phyloP scores from a whole-genome alignment of 2,888 invertebrate genomes.

The Monoplex corrugatus region DNA sequence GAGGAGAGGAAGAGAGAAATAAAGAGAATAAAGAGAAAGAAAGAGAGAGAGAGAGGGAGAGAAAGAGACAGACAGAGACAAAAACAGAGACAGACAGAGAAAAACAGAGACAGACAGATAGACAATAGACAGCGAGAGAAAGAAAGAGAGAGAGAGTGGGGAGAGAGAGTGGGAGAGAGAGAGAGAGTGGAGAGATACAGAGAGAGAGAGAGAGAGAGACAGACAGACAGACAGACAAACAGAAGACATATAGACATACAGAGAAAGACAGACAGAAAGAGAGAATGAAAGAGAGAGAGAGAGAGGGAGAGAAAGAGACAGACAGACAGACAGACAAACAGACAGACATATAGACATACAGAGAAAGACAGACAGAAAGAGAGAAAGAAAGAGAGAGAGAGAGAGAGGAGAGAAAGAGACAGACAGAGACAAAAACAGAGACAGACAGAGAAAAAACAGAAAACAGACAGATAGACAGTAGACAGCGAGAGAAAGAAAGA shows the following conservation, averaged over 20 bases:
- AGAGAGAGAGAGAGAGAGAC: not conserved
- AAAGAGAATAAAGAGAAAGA: not conserved
- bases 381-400: not conserved
- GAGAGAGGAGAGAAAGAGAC: not conserved
- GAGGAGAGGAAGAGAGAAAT: not conserved
- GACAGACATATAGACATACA: not conserved
- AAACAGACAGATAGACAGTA: no score
- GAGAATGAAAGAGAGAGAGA: not conserved
- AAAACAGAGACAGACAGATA: no score
- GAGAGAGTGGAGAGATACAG: no score
- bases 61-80: not conserved
- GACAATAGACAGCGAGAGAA: no score
- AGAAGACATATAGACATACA: not conserved
- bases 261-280: not conserved
- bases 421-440: no score
- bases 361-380: not conserved
- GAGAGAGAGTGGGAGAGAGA: no score
- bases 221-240: not conserved
- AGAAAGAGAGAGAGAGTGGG: no score
- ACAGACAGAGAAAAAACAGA: no score
- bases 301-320: not conserved
- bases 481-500: no score
- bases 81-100: no score
- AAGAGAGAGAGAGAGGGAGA: not conserved
- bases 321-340: slow-evolving; percentile 10